phyloP scores from a whole-genome alignment of 1,140 invertebrate species.

The Euglossa dilemma region DNA sequence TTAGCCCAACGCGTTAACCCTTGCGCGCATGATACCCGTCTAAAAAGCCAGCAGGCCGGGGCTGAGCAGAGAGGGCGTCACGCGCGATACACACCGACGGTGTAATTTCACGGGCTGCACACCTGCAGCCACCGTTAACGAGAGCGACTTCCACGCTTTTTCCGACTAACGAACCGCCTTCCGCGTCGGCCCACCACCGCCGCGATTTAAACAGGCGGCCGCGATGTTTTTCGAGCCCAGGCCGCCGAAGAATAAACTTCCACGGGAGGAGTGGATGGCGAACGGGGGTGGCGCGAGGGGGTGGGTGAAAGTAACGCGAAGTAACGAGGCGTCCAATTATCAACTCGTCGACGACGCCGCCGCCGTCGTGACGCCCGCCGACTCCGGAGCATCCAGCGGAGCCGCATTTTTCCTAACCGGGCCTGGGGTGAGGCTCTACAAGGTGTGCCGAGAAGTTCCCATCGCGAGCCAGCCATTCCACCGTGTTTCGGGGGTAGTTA shows the following conservation, averaged over 20 bases:
- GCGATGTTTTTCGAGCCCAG: conserved; percentile 48
- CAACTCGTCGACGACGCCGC: conserved; percentile 61
- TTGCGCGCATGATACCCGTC: conserved; percentile 19
- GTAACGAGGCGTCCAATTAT: conserved; percentile 77
- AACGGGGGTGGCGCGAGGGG: background rate
- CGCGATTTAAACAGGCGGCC: conserved; percentile 58
- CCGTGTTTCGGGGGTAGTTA: background rate
- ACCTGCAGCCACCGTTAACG: conserved; percentile 55
- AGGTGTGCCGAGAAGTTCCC: conserved; percentile 34
- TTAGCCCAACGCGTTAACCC: conserved; percentile 26
- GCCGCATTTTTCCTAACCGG: conserved; percentile 61
- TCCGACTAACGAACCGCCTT: conserved; percentile 68
- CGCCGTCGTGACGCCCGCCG: conserved; percentile 44
- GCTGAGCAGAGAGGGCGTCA: conserved; percentile 4
- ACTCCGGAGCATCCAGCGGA: conserved; percentile 36
- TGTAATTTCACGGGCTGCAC: conserved; percentile 55
- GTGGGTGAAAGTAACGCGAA: conserved; percentile 55
- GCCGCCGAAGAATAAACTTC: conserved; percentile 39
- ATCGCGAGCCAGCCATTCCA: background rate
- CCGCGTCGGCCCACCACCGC: conserved; percentile 41
- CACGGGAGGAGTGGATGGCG: background rate
- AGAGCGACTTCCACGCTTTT: conserved; percentile 53
- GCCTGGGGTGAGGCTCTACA: conserved; percentile 53
- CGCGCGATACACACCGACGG: conserved; percentile 51
- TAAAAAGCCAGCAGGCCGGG: conserved; percentile 7